Conservation (phyloP, 2,888 invertebrate species). For the Laspeyria flexula region DNA sequence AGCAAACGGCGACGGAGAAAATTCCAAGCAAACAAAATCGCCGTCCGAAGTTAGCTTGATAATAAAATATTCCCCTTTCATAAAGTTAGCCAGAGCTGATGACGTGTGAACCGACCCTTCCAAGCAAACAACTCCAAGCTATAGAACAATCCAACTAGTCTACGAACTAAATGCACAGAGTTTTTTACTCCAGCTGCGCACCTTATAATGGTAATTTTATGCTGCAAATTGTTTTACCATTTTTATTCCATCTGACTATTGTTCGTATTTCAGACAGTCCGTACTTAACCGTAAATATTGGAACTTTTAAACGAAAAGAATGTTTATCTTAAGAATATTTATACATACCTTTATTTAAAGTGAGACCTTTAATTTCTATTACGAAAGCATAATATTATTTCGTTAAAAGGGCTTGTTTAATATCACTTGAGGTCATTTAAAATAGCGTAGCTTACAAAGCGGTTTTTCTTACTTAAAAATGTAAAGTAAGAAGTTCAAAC, state of each 20-base stretch:
- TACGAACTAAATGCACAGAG: constrained; percentile 6
- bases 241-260: not conserved
- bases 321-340: not conserved
- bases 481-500: not conserved
- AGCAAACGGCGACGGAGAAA: not conserved
- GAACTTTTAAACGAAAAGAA: no score
- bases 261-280: not conserved
- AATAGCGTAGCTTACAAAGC: not conserved
- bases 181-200: constrained; percentile 7
- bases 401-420: constrained; percentile 4
- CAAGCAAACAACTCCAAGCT: constrained; percentile 12
- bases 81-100: constrained; percentile 12
- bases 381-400: constrained; percentile 6
- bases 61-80: constrained; percentile 2
- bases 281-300: no score
- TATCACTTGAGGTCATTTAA: not conserved
- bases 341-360: not conserved
- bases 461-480: not conserved
- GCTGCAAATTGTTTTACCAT: constrained; percentile 2
- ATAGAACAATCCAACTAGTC: constrained; percentile 4
- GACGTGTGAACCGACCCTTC: constrained; percentile 31
- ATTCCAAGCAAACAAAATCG: not conserved
- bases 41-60: not conserved
- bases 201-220: constrained; percentile 8
- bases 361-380: not conserved